These are phyloP conservation scores for Drosophila orena DNA, from an alignment of 1,140 invertebrate genomes.

Conservation along the genomic window DNA sequence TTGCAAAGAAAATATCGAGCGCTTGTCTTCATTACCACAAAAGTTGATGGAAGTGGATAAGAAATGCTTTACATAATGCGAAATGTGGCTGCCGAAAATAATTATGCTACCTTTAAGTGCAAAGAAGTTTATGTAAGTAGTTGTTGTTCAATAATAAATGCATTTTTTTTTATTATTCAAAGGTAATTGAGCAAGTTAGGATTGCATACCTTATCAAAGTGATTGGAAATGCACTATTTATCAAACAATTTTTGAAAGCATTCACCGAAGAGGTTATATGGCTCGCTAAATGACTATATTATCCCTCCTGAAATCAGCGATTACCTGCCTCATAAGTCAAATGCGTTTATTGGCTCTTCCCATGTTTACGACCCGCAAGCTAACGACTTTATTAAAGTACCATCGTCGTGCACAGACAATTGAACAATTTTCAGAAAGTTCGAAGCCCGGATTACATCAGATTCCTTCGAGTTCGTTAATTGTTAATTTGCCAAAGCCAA, in stretches of 20 bases:
- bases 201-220: no score
- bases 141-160: no score
- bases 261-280: no score
- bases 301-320: conserved; percentile 6
- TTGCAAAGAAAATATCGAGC: conserved; percentile 8
- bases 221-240: no score
- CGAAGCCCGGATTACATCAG: conserved; percentile 21
- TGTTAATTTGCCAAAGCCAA: conserved; percentile 57
- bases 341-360: conserved; percentile 27
- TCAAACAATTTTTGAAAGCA: no score
- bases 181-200: no score
- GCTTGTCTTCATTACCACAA: conserved; percentile 36
- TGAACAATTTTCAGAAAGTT: conserved; percentile 46
- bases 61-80: neutral
- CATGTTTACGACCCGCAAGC: conserved; percentile 21
- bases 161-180: no score
- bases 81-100: neutral
- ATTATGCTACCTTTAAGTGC: neutral
- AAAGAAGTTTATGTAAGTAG: no score
- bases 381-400: conserved; percentile 44
- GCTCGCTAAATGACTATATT: neutral
- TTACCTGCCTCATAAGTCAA: conserved; percentile 38
- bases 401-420: conserved; percentile 37
- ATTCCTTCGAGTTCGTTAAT: conserved; percentile 51
- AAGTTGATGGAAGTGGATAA: conserved; percentile 10